These are phyloP conservation scores for Hylaea fasciaria DNA, from an alignment of 2,888 invertebrate species.

Conservation along the genomic window DNA sequence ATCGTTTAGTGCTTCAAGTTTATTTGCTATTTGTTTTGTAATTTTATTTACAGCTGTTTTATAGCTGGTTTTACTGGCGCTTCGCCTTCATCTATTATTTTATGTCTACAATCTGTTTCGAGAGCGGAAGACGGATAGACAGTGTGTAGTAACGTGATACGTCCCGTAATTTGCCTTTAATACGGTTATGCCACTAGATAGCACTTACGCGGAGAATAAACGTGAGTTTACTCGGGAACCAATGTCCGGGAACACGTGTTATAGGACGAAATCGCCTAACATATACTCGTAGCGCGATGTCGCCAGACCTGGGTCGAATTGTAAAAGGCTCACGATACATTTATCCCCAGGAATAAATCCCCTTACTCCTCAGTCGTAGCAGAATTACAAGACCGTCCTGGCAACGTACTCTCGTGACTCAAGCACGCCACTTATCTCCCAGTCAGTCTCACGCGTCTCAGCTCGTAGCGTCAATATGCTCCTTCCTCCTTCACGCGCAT, in stretches of 20 bases:
- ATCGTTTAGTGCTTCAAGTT: slow-evolving; percentile 22
- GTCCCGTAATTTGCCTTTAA: too few relatives aligned
- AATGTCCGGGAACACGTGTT: too few relatives aligned
- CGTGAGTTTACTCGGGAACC: too few relatives aligned
- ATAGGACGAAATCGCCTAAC: too few relatives aligned
- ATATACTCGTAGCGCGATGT: too few relatives aligned
- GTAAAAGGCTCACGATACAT: too few relatives aligned
- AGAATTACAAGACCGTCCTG: neutral
- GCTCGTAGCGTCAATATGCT: slow-evolving; percentile 10
- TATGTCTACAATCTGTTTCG: neutral
- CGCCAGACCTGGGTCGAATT: too few relatives aligned
- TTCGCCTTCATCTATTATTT: neutral
- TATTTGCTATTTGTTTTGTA: slow-evolving; percentile 26
- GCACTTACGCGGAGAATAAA: too few relatives aligned
- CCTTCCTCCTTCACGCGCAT: slow-evolving; percentile 9
- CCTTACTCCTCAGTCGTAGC: too few relatives aligned
- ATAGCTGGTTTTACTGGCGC: neutral
- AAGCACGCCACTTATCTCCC: neutral
- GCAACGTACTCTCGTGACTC: neutral
- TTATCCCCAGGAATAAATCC: too few relatives aligned
- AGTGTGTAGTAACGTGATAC: too few relatives aligned
- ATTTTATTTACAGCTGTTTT: slow-evolving; percentile 12
- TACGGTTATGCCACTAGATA: too few relatives aligned
- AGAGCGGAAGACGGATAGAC: neutral
- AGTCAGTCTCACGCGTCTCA: slow-evolving; percentile 1